Conservation (phyloP, 2,113 vertebrate species). For the Callaeas wilsoni region DNA sequence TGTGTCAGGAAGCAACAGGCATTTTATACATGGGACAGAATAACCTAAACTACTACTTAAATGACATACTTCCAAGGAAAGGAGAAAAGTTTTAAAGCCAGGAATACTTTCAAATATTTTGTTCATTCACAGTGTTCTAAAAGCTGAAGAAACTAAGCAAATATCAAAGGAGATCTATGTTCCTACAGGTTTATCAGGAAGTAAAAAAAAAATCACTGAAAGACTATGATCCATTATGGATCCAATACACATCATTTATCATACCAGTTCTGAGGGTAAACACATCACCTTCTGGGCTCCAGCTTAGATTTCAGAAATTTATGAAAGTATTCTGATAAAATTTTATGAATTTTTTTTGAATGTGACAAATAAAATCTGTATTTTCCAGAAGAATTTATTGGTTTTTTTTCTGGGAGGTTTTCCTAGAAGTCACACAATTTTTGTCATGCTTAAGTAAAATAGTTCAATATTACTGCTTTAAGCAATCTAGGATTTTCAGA, state of each 20-base stretch:
- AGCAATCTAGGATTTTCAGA: not conserved
- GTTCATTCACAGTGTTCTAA: not conserved
- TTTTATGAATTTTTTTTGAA: not conserved
- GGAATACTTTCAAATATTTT: not conserved
- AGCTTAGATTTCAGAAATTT: not conserved
- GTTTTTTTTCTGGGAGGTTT: accelerated
- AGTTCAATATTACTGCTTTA: not conserved
- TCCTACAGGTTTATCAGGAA: not conserved
- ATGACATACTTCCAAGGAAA: accelerated
- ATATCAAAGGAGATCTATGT: not conserved
- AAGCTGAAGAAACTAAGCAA: not conserved
- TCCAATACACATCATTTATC: not conserved
- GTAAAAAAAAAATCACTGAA: not conserved
- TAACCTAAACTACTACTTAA: not conserved
- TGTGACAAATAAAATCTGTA: not conserved
- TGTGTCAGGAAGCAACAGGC: not conserved
- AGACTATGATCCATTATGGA: not conserved
- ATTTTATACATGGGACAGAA: not conserved
- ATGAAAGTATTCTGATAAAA: not conserved
- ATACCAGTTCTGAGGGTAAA: not conserved
- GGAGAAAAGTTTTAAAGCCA: not conserved
- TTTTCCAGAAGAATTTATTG: not conserved
- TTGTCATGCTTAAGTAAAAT: not conserved
- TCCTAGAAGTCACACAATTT: not conserved
- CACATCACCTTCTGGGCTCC: not conserved